Evolutionary conservation across 2,888 invertebrate genomes (phyloP).

Genomic region (Melanostoma mellinum): DNA sequence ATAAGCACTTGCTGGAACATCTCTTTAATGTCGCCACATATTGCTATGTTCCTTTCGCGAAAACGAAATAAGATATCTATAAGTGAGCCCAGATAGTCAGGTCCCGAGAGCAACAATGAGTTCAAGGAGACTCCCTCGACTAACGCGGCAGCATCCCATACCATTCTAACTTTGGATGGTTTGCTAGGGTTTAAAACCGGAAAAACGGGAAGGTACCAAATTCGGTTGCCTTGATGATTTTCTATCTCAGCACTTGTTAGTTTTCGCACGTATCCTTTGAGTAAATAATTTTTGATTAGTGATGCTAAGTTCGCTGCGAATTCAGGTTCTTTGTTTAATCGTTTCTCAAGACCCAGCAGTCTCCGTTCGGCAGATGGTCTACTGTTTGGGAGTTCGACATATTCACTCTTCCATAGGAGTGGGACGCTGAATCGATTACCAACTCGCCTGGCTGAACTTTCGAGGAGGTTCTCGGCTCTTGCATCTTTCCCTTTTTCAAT

Average conservation of each 20-base stretch:
- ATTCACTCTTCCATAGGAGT: conserved; percentile 5
- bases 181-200: conserved; percentile 75
- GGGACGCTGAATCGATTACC: conserved; percentile 5
- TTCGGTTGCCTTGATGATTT: conserved; percentile 9
- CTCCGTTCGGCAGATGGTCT: conserved; percentile 1
- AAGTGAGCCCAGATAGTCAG: conserved; percentile 73
- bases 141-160: conserved; percentile 77
- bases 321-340: conserved; percentile 32
- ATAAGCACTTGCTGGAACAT: too few relatives aligned
- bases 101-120: conserved; percentile 76
- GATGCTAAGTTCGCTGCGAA: conserved; percentile 32
- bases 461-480: background rate
- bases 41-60: background rate
- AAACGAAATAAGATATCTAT: conserved; percentile 14
- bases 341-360: conserved; percentile 7
- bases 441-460: background rate
- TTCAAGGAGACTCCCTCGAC: conserved; percentile 74
- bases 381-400: conserved; percentile 16
- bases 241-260: conserved; percentile 48
- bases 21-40: too few relatives aligned
- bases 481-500: background rate
- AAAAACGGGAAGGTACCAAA: conserved; percentile 74
- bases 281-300: conserved; percentile 48
- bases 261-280: conserved; percentile 65
- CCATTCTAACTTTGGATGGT: conserved; percentile 74